Evolutionary conservation across 2,888 invertebrate species (phyloP).

Genomic region (Oxycera nigricornis): DNA sequence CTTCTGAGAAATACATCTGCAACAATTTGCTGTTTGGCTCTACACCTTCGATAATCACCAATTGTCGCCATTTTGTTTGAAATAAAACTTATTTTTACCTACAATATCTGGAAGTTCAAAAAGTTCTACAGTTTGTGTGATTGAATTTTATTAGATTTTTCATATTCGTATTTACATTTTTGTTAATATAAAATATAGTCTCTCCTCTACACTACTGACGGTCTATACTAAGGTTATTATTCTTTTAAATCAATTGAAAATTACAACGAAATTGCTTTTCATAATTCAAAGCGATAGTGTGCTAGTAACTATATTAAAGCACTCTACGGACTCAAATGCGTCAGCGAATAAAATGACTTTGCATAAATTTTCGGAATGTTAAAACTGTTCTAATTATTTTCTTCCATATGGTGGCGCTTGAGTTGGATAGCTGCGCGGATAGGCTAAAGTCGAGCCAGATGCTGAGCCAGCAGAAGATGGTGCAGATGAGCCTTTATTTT

Average conservation of each 20-base stretch:
- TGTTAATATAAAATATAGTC: constrained; percentile 36
- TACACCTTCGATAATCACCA: neutral
- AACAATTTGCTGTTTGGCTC: neutral
- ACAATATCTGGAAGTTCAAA: neutral
- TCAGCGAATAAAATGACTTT: neutral
- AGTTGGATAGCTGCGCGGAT: constrained; percentile 57
- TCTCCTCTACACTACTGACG: neutral
- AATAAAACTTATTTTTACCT: no score
- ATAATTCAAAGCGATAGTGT: neutral
- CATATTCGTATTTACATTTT: constrained; percentile 30
- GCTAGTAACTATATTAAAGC: constrained; percentile 3
- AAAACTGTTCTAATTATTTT: neutral
- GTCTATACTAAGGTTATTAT: neutral
- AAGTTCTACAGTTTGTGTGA: neutral
- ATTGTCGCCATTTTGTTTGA: neutral
- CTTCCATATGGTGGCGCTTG: constrained; percentile 52
- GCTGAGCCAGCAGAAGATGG: constrained; percentile 45
- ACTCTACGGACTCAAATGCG: constrained; percentile 18
- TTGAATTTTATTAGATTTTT: constrained; percentile 9
- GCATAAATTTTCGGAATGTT: neutral
- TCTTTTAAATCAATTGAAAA: neutral
- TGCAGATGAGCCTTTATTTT: constrained; percentile 51
- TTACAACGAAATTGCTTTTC: neutral
- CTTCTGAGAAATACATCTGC: no score
- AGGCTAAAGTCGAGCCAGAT: constrained; percentile 47